Evolutionary conservation across 2,888 invertebrate genomes (phyloP), one percentile per base, ranked within the genome.

Genomic region (Drosophila demipolita): DNA sequence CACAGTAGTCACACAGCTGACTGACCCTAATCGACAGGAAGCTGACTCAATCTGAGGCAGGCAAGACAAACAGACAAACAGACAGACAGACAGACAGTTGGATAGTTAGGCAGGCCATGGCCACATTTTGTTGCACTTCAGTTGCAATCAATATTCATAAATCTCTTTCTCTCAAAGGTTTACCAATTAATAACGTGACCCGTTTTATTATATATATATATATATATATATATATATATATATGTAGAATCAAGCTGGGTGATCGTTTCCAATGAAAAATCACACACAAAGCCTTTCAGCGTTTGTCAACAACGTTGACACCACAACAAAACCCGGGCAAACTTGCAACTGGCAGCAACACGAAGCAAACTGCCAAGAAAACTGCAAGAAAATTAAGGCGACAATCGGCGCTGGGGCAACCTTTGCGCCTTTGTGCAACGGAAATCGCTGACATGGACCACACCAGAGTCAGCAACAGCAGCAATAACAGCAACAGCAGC

Each of bases 381-480:
- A 88, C 80, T 86, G 89, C 89, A 86, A 88, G 90, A 89, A 85
- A 85, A 85, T 85, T 90, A 85, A 90, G 89, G 90, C 89, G 83
- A 78, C 81, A 84, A 83, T 80, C 87, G 80, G 58, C 70, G 87
- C 85, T 69, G 73, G 73, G 74, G 73, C 86, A 90, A 90, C 86
- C 90, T 87, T 90, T 89, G 88, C 79, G 83, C 87, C 89, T 87
- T 80, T 90, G 89, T 75, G 87, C 90, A 81, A 84, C 91, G 91
- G 89, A 90, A 91, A 91, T 91, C 85, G 91, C 73, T 90, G 90
- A 91, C 91, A 91, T 90, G 91, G 90, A 90, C 90, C 90, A 90
- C 90, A 90, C 90, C 90, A 87, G 55, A 78, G 45, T 8, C 23
- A 23, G 15, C 45, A 45, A 26, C 45, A 45, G 23, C 58, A 73